Base-by-base conservation (phyloP, 1,140 invertebrate genomes). In the Cephus cinctus region DNA sequence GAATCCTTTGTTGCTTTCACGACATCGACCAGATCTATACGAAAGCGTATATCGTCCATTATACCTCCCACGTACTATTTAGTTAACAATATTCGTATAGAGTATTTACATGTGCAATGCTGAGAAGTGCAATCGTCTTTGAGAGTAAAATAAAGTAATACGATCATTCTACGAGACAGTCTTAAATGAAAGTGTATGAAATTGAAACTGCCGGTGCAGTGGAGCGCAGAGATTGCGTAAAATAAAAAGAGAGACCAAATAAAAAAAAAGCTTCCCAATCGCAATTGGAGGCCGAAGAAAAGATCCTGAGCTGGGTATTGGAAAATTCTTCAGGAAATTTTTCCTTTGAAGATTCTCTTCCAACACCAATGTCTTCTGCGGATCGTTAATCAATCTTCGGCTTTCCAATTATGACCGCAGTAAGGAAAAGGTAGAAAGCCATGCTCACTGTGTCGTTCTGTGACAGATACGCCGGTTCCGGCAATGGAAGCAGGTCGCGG, bases 401-500 rank as follows among this genome's bases (percentile, higher is more conserved):
- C n/a, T n/a, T n/a, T n/a, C n/a, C n/a, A n/a, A n/a, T n/a, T n/a
- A n/a, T n/a, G n/a, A n/a, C n/a, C n/a, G n/a, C n/a, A n/a, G n/a
- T n/a, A 19, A 22, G 9, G 16, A 16, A 45, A 57, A 45, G 43
- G 41, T 52, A 53, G 54, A 63, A 63, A 60, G 61, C 56, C 57
- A 70, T 75, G 73, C 76, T 80, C 73, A 78, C 76, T 76, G 63
- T 77, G 69, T 75, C 65, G 71, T 56, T 80, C 78, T 60, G 69
- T 67, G 61, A 82, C 78, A 75, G 86, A 84, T 69, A 90, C 83
- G 49, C 87, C 89, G 50, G 89, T 91, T 63, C 87, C 87, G 57
- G 89, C 90, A 65, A 93, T 92, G 75, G 89, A 92, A 60, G 86
- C 85, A 54, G 91, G 90, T 47, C 90, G 80, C 36, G 85, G 87